Evolutionary conservation across 2,797 vertebrate species (phyloP), one percentile per base, ranked within the genome.

Genomic region (Pristis pectinata): DNA sequence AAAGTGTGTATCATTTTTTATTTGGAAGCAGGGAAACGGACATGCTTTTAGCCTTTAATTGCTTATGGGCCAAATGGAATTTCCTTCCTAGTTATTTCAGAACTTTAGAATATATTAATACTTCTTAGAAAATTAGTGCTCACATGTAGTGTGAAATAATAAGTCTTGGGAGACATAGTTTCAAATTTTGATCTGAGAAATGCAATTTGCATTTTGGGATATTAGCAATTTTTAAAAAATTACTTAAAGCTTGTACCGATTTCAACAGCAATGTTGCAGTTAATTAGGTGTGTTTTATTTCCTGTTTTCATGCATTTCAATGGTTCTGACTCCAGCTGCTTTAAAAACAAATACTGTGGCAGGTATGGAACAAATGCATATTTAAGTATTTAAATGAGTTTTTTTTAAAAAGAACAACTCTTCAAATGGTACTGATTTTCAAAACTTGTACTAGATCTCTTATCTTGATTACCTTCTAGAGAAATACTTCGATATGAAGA

Each of bases 401-500:
- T 37, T 34, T 94, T 94, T 37, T 17, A 11, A 53, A 94, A 24
- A 1, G 44, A 61, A 24, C 85, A 94, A 30, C 19, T 19, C 10
- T 37, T 76, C n/a, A 80, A 79, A 61, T 53, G 2, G 30, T 53
- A 61, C 19, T 15, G 11, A 94, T 41, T 94, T 80, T 94, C 27
- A 64, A 56, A 80, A 59, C 15, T n/a, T 83, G 3, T 79, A 44
- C 56, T 64, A 41, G 94, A 53, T 83, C 59, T 56, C 34, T 44
- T 67, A 74, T 76, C 19, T 72, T 95, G 94, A 37, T 95, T 95
- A 96, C 96, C 70, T 95, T 96, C 95, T 96, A 99, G 98, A 98
- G 96, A 99, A 99, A 96, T 99, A 99, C 96, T 99, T 99, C 96
- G 98, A 98, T 97, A 98, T 99, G 98, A 98, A 98, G 97, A 99